Evolutionary conservation across 2,888 invertebrate genomes (phyloP).

Genomic region (Athrips mouffetella): DNA sequence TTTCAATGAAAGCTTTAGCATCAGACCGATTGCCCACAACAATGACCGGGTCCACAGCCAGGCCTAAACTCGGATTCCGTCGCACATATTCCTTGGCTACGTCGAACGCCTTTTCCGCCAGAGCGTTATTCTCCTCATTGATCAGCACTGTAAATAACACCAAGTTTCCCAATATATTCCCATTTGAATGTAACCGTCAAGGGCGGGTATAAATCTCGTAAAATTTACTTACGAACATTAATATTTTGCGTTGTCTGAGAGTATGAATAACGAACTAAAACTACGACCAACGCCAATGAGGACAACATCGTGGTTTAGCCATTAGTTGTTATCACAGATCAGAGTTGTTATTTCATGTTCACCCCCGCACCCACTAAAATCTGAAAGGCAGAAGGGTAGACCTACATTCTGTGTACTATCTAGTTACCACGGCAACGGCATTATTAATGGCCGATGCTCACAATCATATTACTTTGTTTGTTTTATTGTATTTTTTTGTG

Average conservation of each 20-base stretch:
- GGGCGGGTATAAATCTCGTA: not conserved
- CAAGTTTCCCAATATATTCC: not conserved
- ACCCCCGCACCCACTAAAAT: not conserved
- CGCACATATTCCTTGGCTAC: conserved; percentile 84
- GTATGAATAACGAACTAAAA: conserved; percentile 34
- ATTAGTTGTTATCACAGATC: not conserved
- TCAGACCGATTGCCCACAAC: conserved; percentile 85
- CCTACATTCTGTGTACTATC: conserved; percentile 45
- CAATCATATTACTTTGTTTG: conserved; percentile 32
- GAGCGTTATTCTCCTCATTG: conserved; percentile 85
- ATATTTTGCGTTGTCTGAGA: conserved; percentile 84
- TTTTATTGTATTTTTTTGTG: conserved; percentile 11
- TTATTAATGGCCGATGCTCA: conserved; percentile 36
- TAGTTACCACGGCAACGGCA: conserved; percentile 62
- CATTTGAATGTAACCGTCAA: conserved; percentile 4
- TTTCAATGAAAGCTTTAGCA: conserved; percentile 83
- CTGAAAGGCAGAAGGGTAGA: conserved; percentile 1
- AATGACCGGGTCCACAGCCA: conserved; percentile 80
- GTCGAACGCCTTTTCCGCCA: conserved; percentile 84
- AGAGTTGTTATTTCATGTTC: not conserved
- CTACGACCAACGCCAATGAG: conserved; percentile 31
- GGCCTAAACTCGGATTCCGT: conserved; percentile 82
- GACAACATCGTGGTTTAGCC: conserved; percentile 30
- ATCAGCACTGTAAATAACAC: conserved; percentile 79
- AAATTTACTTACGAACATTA: conserved; percentile 81